Percentiles rank a stretch among this genome's conserved stretches.
These are phyloP conservation scores for Cheilinus undulatus DNA, from an alignment of 2,113 vertebrate species.

Conservation along the genomic window DNA sequence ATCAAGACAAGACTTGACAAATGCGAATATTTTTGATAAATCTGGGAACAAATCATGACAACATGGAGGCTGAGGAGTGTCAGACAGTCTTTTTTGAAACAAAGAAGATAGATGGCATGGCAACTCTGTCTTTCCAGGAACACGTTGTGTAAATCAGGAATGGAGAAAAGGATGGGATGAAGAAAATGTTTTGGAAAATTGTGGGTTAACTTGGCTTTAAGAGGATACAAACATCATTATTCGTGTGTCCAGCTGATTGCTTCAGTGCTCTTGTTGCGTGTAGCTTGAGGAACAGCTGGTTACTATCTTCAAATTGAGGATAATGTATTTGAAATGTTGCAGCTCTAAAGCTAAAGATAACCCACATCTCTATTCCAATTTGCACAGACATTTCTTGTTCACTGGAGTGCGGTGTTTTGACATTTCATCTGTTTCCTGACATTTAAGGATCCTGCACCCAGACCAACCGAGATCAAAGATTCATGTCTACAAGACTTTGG, in stretches of 20 bases:
- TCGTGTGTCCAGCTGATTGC: slow-evolving; percentile 7
- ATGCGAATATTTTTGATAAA: slow-evolving; percentile 13
- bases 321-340: neutral
- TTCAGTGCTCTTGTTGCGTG: slow-evolving; percentile 10
- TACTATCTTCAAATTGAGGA: neutral
- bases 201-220: slow-evolving; percentile 35
- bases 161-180: slow-evolving; percentile 23
- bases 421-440: slow-evolving; percentile 4
- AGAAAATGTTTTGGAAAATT: neutral
- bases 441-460: slow-evolving; percentile 3
- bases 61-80: neutral
- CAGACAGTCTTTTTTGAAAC: neutral
- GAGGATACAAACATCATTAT: slow-evolving; percentile 35
- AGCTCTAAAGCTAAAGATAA: neutral
- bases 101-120: slow-evolving; percentile 3
- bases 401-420: neutral
- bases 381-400: neutral
- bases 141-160: neutral
- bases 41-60: slow-evolving; percentile 3
- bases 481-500: neutral
- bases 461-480: neutral
- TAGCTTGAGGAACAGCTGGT: neutral
- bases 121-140: slow-evolving; percentile 6
- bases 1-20: neutral
- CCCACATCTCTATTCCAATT: neutral